These are phyloP conservation scores for Drosophila rufa DNA, from an alignment of 1,140 invertebrate genomes.

Conservation along the genomic window DNA sequence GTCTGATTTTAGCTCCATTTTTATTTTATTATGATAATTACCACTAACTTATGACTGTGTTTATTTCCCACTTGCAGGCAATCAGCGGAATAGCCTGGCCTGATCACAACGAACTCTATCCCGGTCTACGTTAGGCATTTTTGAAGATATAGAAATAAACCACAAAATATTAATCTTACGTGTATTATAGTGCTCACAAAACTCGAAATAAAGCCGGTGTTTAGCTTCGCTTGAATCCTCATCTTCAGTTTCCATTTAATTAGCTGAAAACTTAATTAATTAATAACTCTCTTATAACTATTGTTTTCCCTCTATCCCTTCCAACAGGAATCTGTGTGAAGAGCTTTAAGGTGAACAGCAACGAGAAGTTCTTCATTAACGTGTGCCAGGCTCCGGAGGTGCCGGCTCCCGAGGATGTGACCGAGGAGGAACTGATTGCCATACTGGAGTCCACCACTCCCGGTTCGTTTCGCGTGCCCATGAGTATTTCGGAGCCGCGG, in stretches of 20 bases:
- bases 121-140: not conserved
- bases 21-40: not conserved
- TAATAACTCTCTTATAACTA: not conserved
- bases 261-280: not conserved
- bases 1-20: no score
- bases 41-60: conserved; percentile 33
- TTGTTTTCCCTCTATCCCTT: not conserved
- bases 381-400: conserved; percentile 91
- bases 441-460: conserved; percentile 90
- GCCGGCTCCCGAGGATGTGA: conserved; percentile 92
- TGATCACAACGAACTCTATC: conserved; percentile 30
- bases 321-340: conserved; percentile 93
- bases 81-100: conserved; percentile 53
- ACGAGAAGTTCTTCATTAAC: conserved; percentile 92
- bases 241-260: not conserved
- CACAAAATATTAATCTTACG: not conserved
- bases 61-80: conserved; percentile 42
- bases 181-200: conserved; percentile 7
- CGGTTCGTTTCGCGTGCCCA: conserved; percentile 91
- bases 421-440: conserved; percentile 90
- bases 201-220: conserved; percentile 21
- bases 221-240: conserved; percentile 1
- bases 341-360: conserved; percentile 88
- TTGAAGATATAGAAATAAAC: not conserved
- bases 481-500: conserved; percentile 94